These are phyloP conservation scores for Aethina tumida DNA, from an alignment of 1,140 invertebrate species.

Conservation along the genomic window DNA sequence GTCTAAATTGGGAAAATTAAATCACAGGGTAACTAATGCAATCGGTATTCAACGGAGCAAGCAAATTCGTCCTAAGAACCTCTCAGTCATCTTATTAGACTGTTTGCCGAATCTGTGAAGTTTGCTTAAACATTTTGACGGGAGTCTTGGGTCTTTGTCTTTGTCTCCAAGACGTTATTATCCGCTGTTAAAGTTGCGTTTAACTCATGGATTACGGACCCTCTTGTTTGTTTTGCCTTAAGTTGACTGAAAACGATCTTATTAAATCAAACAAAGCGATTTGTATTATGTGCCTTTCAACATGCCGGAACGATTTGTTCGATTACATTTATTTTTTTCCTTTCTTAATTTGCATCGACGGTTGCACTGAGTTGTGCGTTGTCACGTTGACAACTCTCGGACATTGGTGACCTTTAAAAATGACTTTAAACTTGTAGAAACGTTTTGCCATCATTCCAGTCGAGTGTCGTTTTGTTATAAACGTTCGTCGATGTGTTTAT, in stretches of 20 bases:
- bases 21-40: no score
- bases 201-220: constrained; percentile 7
- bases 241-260: constrained; percentile 14
- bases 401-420: no score
- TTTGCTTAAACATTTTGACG: constrained; percentile 13
- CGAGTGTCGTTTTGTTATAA: no score
- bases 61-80: no score
- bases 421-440: no score
- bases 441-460: no score
- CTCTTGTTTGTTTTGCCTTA: constrained; percentile 13
- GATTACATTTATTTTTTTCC: constrained; percentile 7
- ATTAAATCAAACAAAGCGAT: constrained; percentile 9
- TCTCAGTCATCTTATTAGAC: constrained; percentile 12
- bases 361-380: constrained; percentile 15
- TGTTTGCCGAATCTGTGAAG: constrained; percentile 11
- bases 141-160: constrained; percentile 3
- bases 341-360: constrained; percentile 10
- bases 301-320: constrained; percentile 5
- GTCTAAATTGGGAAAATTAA: no score
- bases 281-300: constrained; percentile 9
- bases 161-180: constrained; percentile 15
- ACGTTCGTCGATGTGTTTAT: no score
- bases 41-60: neutral
- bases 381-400: no score
- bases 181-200: constrained; percentile 7